Conservation (phyloP, 2,797 vertebrate genomes). For the Rhincodon typus region DNA sequence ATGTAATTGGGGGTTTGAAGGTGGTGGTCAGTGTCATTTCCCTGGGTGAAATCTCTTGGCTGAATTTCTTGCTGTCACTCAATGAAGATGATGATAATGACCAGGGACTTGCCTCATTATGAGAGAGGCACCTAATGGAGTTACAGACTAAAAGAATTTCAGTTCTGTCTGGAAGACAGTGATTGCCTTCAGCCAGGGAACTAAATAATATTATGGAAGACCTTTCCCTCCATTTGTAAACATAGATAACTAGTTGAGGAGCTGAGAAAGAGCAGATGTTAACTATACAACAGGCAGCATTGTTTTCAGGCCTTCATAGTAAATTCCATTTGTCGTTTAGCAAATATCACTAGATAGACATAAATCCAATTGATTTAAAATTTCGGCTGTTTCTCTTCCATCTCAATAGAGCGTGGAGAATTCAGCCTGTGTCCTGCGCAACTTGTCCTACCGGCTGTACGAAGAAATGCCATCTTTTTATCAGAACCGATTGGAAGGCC, state of each 20-base stretch:
- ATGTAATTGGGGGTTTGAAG: too few species aligned
- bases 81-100: not conserved
- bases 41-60: not conserved
- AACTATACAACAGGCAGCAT: not conserved
- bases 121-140: not conserved
- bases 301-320: not conserved
- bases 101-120: not conserved
- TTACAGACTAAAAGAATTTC: not conserved
- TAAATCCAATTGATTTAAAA: not conserved
- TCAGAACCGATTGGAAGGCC: conserved; percentile 66
- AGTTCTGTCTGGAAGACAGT: not conserved
- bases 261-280: conserved; percentile 17
- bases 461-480: conserved; percentile 68
- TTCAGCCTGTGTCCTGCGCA: conserved; percentile 77
- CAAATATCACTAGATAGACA: not conserved
- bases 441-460: conserved; percentile 89
- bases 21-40: not conserved
- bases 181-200: not conserved
- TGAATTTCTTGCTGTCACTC: not conserved
- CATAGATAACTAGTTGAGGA: not conserved
- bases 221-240: conserved; percentile 13
- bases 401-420: conserved; percentile 80
- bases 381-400: not conserved
- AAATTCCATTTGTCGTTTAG: not conserved
- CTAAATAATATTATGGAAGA: conserved; percentile 20